A percentile compares a stretch with the other conserved stretches of the same genome.
Evolutionary conservation across 2,797 vertebrate species (phyloP).

Genomic region (Xenopus petersii): DNA sequence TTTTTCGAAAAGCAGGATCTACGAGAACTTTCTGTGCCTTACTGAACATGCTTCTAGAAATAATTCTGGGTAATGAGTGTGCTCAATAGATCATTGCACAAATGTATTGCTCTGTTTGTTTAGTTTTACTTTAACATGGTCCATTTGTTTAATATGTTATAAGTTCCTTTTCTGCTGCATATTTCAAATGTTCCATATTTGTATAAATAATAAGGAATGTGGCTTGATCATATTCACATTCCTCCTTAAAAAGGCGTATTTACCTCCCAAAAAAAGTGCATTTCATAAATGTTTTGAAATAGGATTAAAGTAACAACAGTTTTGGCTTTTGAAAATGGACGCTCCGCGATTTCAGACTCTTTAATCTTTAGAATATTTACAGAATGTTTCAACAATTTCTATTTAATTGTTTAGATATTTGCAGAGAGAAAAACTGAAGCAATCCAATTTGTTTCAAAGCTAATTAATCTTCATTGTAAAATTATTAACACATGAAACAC

Average conservation of each 20-base stretch:
- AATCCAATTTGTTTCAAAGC: constrained; percentile 1
- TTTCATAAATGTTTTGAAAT: neutral
- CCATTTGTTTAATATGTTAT: constrained; percentile 56
- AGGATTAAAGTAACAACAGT: constrained; percentile 1
- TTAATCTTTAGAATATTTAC: constrained; percentile 11
- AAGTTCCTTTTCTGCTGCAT: constrained; percentile 51
- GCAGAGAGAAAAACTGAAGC: neutral
- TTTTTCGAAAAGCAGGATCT: no score
- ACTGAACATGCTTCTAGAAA: no score
- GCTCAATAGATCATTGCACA: constrained; percentile 56
- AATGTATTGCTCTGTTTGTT: constrained; percentile 58
- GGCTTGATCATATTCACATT: neutral
- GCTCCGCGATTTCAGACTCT: neutral
- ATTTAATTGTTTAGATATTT: constrained; percentile 17
- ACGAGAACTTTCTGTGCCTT: no score
- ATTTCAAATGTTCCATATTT: constrained; percentile 44
- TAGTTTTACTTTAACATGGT: constrained; percentile 60
- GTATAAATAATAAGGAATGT: neutral
- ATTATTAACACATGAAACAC: constrained; percentile 21
- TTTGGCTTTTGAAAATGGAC: constrained; percentile 3
- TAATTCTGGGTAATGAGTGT: constrained; percentile 2
- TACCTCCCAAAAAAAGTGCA: neutral
- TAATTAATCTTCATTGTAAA: neutral
- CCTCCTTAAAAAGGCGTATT: neutral
- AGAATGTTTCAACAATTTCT: constrained; percentile 2